These are phyloP conservation scores for Pseudopodoces humilis DNA, from an alignment of 2,113 vertebrate species.

Conservation along the genomic window DNA sequence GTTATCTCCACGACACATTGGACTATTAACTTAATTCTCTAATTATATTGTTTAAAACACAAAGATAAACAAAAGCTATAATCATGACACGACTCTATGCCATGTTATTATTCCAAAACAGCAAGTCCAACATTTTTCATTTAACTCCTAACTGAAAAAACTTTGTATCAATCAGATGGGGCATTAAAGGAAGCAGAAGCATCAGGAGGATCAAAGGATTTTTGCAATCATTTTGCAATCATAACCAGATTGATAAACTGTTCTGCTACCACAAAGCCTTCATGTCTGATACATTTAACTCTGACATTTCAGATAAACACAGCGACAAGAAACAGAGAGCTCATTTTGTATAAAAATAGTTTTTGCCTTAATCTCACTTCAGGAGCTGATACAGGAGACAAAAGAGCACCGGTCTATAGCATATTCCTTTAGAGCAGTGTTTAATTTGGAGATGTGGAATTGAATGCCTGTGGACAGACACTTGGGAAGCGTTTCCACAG, in stretches of 20 bases:
- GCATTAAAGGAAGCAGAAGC: background rate
- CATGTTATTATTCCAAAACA: background rate
- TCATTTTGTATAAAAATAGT: background rate
- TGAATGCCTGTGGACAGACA: slow-evolving; percentile 1
- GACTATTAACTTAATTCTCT: slow-evolving; percentile 34
- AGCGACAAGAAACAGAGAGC: background rate
- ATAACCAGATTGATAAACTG: background rate
- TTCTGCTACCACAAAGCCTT: background rate
- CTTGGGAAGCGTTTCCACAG: background rate
- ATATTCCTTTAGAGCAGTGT: background rate
- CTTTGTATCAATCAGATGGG: background rate
- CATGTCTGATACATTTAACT: background rate
- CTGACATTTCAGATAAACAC: slow-evolving; percentile 10
- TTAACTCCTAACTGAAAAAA: background rate
- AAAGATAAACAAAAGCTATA: slow-evolving; percentile 51
- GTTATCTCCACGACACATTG: background rate
- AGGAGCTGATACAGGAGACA: background rate
- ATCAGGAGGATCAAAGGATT: slow-evolving; percentile 1
- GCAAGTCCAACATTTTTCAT: background rate
- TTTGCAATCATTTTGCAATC: background rate
- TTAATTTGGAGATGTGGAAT: slow-evolving; percentile 24
- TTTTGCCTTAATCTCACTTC: slow-evolving; percentile 3
- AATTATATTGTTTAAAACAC: slow-evolving; percentile 19
- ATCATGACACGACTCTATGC: slow-evolving; percentile 8
- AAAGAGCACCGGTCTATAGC: background rate